Base-by-base conservation (phyloP, 2,797 vertebrate species). In the Hippocampus kuda region DNA sequence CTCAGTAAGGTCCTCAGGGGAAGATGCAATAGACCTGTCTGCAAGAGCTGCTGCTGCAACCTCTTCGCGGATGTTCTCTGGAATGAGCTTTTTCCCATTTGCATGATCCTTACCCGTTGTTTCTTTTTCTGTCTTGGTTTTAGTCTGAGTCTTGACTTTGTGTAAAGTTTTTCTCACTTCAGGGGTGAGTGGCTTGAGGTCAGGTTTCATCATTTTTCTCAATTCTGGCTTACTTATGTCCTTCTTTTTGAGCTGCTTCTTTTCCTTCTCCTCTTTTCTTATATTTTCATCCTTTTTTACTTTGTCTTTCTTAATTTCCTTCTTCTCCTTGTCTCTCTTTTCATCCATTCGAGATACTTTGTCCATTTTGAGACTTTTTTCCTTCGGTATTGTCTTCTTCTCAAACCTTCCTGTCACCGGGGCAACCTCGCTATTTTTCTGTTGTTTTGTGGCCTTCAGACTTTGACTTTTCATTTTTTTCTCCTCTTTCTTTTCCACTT, bases 321-420 rank as follows among this genome's bases (percentile, higher is more conserved):
- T 97, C 83, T 98, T 99, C 79, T 99, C 97, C 82, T 96, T 98
- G 83, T 99, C 96, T 86, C 94, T 97, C 84, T 99, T 98, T 81
- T 99, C 97, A 62, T 98, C 95, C 79, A 96, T 90, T 82, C 95
- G 98, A 26, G 93, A 91, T 2, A 85, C 81, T 78, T 93, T 97
- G 72, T 98, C 95, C 68, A 94, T 93, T 85, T 98, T 99, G 30
- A 88, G 87, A 20, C 80, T 87, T 77, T 96, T 98, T 68, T 98
- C 95, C 80, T 94, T 97, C 67, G 87, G 78, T 63, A 93, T 61
- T 81, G 96, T 98, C 81, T 95, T 94, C 82, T 98, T 98, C 85
- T 97, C 95, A 16, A 87, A 90, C 82, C 94, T 96, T 12, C 87
- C 84, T n/a, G 85, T 77, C 73, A 93, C 92, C 0, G 87, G 92